Evolutionary conservation across 92 coral and sea anemone species (phyloP), one percentile per base, ranked within the genome.

Genomic region (Bergia puertoricense): DNA sequence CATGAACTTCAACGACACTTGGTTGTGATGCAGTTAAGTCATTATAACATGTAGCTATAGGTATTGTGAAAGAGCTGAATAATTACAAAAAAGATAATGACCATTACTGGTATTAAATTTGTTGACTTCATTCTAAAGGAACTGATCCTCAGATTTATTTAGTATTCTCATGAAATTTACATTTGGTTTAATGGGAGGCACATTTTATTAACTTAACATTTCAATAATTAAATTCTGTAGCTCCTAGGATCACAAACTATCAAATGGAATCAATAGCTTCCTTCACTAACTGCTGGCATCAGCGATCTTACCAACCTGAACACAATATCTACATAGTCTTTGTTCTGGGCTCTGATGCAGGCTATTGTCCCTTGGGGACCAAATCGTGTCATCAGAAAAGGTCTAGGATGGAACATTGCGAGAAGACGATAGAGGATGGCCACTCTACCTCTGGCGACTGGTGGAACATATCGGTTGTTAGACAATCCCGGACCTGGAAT

Each of bases 291-390:
- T 77, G 16, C 45, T 77, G 81, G 13, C 57, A n/a, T 77, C 37
- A 71, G 4, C 0, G 69, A 62, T 62, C 69, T 62, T 62, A 69
- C 84, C 80, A 80, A 96, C 99, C 99, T 95, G 94, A 96, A 96
- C 23, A 87, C 92, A 86, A 96, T 91, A 57, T 95, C 94, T 72
- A 93, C 66, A 85, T 92, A 96, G 36, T 96, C 90, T 2, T 96
- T 86, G 88, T 91, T 96, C 80, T 93, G 93, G 37, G 98, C 98
- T 81, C 95, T 88, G 37, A 96, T 65, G 68, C 99, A 96, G 6
- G 98, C 99, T 20, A 91, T 92, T 1, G 95, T 90, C 86, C 99
- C 99, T 80, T 96, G 99, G 71, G 99, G 99, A 45, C 93, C 93
- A 84, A 96, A 95, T 72, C 99, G 85, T 66, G 98, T 93, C 90